Evolutionary conservation across 1,140 invertebrate species (phyloP).

Genomic region (Tribolium castaneum): DNA sequence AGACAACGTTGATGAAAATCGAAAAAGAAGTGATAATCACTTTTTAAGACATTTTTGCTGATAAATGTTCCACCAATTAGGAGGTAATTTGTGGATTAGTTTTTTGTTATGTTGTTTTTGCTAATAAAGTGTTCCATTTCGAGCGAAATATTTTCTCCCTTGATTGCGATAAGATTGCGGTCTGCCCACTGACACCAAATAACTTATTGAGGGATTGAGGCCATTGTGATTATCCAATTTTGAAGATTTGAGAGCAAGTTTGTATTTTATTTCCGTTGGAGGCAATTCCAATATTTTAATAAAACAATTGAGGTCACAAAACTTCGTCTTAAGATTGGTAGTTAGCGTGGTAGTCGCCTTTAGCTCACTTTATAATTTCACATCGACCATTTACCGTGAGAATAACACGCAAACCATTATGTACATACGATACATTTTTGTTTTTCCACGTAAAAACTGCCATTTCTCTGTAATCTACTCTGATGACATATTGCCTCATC

Average conservation of each 20-base stretch:
- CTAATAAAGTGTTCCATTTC: not conserved
- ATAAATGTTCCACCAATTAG: no score
- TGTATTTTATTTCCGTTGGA: not conserved
- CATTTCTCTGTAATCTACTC: not conserved
- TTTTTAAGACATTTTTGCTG: no score
- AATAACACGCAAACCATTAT: conserved; percentile 31
- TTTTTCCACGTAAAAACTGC: conserved; percentile 8
- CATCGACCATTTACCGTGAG: conserved; percentile 31
- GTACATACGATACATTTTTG: not conserved
- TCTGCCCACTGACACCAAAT: not conserved
- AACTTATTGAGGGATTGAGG: conserved; percentile 10
- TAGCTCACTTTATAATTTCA: conserved; percentile 36
- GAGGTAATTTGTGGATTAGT: no score
- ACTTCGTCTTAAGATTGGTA: conserved; percentile 30
- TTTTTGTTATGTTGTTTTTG: not conserved
- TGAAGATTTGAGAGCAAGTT: not conserved
- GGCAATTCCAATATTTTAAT: conserved; percentile 19
- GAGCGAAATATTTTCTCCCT: not conserved
- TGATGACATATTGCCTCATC: not conserved
- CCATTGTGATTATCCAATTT: not conserved
- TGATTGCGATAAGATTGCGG: not conserved
- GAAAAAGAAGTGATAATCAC: no score
- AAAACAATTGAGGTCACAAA: conserved; percentile 43
- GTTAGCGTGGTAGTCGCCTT: conserved; percentile 35
- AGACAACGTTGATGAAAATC: no score